These are phyloP conservation scores for Thumatha senex DNA, from an alignment of 2,888 invertebrate species.

Conservation along the genomic window DNA sequence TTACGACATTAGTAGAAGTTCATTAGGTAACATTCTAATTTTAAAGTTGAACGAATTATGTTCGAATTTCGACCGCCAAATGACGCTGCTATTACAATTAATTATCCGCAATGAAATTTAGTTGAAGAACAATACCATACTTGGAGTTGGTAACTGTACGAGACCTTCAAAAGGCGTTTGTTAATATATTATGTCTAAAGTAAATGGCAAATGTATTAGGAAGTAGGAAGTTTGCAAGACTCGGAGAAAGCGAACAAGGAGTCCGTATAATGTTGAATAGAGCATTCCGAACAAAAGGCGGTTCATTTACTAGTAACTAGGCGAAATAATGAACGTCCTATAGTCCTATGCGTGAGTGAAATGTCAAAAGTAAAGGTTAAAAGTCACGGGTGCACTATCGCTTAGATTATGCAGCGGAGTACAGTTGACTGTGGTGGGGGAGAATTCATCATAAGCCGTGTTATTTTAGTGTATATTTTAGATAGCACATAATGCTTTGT, in stretches of 20 bases:
- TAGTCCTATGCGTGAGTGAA: constrained; percentile 64
- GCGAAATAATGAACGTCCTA: constrained; percentile 71
- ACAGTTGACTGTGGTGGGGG: constrained; percentile 10
- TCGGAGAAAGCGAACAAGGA: constrained; percentile 68
- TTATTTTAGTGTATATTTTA: not conserved
- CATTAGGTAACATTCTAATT: too few relatives aligned
- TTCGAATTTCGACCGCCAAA: too few relatives aligned
- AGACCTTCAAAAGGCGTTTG: constrained; percentile 59
- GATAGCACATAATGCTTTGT: too few relatives aligned
- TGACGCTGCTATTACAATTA: constrained; percentile 41
- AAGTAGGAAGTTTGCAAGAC: constrained; percentile 70
- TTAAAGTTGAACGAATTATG: too few relatives aligned
- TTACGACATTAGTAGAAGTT: too few relatives aligned
- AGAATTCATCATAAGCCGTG: not conserved
- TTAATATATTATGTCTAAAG: constrained; percentile 53
- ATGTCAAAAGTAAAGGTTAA: constrained; percentile 79
- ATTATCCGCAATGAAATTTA: constrained; percentile 49
- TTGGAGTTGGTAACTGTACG: constrained; percentile 56
- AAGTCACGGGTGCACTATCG: constrained; percentile 62
- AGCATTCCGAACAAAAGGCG: constrained; percentile 68
- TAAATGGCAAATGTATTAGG: constrained; percentile 68
- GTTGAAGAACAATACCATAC: constrained; percentile 57
- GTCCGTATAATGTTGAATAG: constrained; percentile 56
- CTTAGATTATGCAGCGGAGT: constrained; percentile 28
- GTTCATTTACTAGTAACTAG: constrained; percentile 72